Base-by-base conservation (phyloP, 1,140 invertebrate genomes). In the Heliconius melpomene region DNA sequence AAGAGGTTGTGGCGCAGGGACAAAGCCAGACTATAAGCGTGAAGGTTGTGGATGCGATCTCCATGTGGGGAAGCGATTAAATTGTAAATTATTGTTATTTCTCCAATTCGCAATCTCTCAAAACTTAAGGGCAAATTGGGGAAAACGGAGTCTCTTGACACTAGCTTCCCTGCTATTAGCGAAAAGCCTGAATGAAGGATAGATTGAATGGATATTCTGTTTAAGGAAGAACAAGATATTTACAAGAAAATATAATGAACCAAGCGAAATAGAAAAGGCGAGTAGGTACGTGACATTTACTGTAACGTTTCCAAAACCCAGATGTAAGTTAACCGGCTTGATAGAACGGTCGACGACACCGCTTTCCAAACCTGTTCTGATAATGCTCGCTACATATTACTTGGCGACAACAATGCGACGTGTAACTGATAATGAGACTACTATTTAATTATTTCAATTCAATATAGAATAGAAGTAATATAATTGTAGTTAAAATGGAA, bases 331-430 rank as follows among this genome's bases (percentile, higher is more conserved):
- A 86, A 89, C 88, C 87, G 86, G 87, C 87, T 84, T 81, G 84
- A 89, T 89, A 88, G 84, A 86, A 81, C 83, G 84, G 90, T 91
- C 90, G 86, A 82, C 87, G 88, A 87, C 87, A 82, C 80, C 84
- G 87, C 91, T 93, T 93, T 93, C 91, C 86, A 91, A 93, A 91
- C 91, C 85, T 80, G 90, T 91, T 89, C 85, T 83, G 87, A 90
- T 90, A 91, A 81, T 72, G 75, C 79, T 75, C 75, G 76, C 66
- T 78, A 78, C 75, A 81, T 76, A 81, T 81, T 75, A 78, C 13
- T 72, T 80, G 36, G 74, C 74, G 74, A 80, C 79, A 80, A 60
- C 74, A 79, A 79, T 71, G 40, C 75, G 57, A 79, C 78, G 71
- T 32, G 75, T 75, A 57, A 70, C 26, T 71, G 76, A 77, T 72